Evolutionary conservation across 2,888 invertebrate genomes (phyloP).

Genomic region (Halocaridina rubra): DNA sequence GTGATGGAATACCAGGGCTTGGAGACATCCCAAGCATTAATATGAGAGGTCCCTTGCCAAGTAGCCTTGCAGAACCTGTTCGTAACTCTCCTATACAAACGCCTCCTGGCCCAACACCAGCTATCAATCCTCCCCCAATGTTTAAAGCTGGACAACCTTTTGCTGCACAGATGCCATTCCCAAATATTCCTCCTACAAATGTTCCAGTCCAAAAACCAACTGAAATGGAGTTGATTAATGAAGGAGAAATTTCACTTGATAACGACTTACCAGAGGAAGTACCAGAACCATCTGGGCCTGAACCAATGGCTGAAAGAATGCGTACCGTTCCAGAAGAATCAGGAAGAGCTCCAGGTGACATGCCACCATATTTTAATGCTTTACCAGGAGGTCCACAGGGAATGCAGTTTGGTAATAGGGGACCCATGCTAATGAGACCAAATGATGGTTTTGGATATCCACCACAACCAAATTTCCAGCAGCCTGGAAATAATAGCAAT

Average conservation of each 20-base stretch:
- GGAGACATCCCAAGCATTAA: conserved; percentile 60
- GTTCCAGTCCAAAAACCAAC: conserved; percentile 27
- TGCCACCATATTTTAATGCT: neutral
- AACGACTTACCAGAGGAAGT: neutral
- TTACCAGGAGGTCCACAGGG: conserved; percentile 21
- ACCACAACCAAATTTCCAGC: neutral
- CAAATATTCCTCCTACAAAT: conserved; percentile 17
- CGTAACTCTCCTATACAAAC: conserved; percentile 40
- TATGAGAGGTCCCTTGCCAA: conserved; percentile 44
- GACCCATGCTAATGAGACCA: neutral
- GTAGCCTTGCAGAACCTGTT: conserved; percentile 31
- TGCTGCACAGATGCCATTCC: neutral
- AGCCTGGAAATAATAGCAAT: neutral
- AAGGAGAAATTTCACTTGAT: conserved; percentile 1
- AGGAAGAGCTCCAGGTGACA: neutral
- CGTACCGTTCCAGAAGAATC: neutral
- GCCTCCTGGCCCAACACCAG: conserved; percentile 28
- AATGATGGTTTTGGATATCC: conserved; percentile 7
- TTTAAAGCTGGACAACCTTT: conserved; percentile 1
- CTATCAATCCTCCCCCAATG: neutral
- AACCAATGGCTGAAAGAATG: neutral
- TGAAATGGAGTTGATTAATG: conserved; percentile 15
- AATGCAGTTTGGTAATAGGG: conserved; percentile 11
- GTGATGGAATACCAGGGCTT: conserved; percentile 55
- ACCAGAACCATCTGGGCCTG: neutral